A percentile compares a stretch with the other conserved stretches of the same genome.
These are phyloP conservation scores for Pantelozetes paolii DNA, from an alignment of 2,888 invertebrate genomes.

Conservation along the genomic window DNA sequence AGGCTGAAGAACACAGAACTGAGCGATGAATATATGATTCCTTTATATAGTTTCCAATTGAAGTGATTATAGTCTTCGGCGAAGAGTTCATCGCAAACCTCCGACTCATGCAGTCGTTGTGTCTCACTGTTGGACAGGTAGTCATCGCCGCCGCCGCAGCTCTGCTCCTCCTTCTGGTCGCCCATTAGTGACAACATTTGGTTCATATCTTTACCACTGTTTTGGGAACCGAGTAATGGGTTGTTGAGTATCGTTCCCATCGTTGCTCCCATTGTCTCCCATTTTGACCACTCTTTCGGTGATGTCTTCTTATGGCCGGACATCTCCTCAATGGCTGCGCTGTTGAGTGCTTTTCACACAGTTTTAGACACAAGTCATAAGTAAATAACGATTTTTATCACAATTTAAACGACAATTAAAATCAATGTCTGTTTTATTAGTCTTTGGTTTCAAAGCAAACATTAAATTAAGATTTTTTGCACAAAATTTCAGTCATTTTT, in stretches of 20 bases:
- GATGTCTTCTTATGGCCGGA: not conserved
- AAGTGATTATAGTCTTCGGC: not conserved
- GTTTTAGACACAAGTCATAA: too few relatives aligned
- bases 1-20: conserved; percentile 85
- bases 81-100: conserved; percentile 26
- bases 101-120: conserved; percentile 14
- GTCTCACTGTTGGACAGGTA: conserved; percentile 3
- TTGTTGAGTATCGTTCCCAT: conserved; percentile 25
- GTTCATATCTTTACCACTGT: conserved; percentile 4
- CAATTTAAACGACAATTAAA: too few relatives aligned
- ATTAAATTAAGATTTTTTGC: too few relatives aligned
- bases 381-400: too few relatives aligned
- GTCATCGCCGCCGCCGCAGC: not conserved
- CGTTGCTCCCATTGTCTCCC: conserved; percentile 2
- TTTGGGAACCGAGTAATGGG: not conserved
- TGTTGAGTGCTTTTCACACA: too few relatives aligned
- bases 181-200: not conserved
- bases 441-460: too few relatives aligned
- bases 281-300: not conserved
- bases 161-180: not conserved
- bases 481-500: too few relatives aligned
- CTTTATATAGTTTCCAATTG: conserved; percentile 44
- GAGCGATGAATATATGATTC: conserved; percentile 51
- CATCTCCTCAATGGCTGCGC: not conserved
- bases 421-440: too few relatives aligned